Conservation (phyloP, 1,140 invertebrate genomes). For the Aphelenchoides avenae region DNA sequence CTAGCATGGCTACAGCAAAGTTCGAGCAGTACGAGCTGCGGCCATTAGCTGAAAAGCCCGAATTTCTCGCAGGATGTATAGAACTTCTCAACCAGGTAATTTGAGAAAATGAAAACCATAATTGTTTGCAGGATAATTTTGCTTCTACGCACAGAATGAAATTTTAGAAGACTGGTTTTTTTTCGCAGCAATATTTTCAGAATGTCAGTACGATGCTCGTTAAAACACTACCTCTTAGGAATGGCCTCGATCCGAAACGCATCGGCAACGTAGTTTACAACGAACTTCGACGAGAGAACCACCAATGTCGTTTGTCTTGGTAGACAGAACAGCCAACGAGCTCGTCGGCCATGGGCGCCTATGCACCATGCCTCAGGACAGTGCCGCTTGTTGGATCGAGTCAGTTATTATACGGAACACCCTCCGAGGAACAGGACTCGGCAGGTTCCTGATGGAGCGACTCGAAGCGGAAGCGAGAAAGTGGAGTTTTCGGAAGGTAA, state of each 20-base stretch:
- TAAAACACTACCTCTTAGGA: too few relatives aligned
- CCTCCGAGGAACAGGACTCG: conserved; percentile 11
- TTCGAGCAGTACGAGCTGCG: too few relatives aligned
- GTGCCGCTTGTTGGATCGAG: conserved; percentile 22
- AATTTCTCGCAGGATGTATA: too few relatives aligned
- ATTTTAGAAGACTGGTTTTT: too few relatives aligned
- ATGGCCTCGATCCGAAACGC: conserved; percentile 19
- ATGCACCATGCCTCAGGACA: conserved; percentile 16
- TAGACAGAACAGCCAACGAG: conserved; percentile 9
- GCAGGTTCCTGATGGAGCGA: conserved; percentile 6
- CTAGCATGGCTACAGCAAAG: too few relatives aligned
- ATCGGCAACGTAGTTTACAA: conserved; percentile 10
- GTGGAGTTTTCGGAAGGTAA: conserved; percentile 8
- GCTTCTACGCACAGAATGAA: too few relatives aligned
- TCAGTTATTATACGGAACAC: conserved; percentile 23
- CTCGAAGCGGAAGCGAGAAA: conserved; percentile 11
- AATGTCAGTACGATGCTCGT: too few relatives aligned
- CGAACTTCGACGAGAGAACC: conserved; percentile 3
- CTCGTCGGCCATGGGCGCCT: conserved; percentile 26
- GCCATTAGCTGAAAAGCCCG: too few relatives aligned
- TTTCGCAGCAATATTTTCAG: too few relatives aligned
- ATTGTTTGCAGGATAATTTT: too few relatives aligned
- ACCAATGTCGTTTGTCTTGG: conserved; percentile 29
- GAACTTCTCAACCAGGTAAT: too few relatives aligned
- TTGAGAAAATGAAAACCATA: too few relatives aligned